A percentile compares a stretch with the other conserved stretches of the same genome.
Evolutionary conservation across 2,113 vertebrate genomes (phyloP).

Genomic region (Oplegnathus fasciatus): DNA sequence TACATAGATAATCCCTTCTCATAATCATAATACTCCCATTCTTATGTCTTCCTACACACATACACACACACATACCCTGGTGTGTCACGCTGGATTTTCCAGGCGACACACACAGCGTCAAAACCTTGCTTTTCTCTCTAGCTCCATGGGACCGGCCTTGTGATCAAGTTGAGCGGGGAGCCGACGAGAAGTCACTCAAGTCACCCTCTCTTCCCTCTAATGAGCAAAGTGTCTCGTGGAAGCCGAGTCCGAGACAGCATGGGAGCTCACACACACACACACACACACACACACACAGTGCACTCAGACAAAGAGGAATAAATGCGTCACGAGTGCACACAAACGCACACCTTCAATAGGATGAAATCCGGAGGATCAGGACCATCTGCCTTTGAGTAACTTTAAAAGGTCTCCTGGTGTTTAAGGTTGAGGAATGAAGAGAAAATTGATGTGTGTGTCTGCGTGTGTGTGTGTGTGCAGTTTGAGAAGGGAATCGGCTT

Average conservation of each 20-base stretch:
- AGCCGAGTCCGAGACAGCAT: constrained; percentile 72
- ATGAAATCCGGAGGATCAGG: constrained; percentile 71
- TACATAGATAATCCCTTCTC: neutral
- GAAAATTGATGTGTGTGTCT: constrained; percentile 50
- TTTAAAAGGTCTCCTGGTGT: constrained; percentile 83
- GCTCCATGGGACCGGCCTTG: constrained; percentile 61
- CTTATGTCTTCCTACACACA: constrained; percentile 9
- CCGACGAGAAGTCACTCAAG: constrained; percentile 75
- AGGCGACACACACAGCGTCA: constrained; percentile 8
- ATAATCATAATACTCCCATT: constrained; percentile 4
- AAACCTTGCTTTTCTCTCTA: constrained; percentile 58
- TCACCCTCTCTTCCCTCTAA: constrained; percentile 79
- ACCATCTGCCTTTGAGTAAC: constrained; percentile 81
- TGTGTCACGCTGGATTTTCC: constrained; percentile 46
- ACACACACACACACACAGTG: constrained; percentile 15
- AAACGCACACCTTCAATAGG: constrained; percentile 57
- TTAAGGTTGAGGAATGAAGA: constrained; percentile 79
- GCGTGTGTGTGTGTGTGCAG: constrained; percentile 16
- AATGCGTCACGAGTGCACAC: constrained; percentile 38
- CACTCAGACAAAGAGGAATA: constrained; percentile 32
- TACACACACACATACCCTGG: constrained; percentile 11
- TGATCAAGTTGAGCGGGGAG: constrained; percentile 78
- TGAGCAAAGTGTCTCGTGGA: constrained; percentile 83
- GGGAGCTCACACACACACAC: constrained; percentile 57
- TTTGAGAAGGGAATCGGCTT: constrained; percentile 60